Conservation (phyloP, 92 coral and sea anemone species). For the Chrysogorgia sp. region DNA sequence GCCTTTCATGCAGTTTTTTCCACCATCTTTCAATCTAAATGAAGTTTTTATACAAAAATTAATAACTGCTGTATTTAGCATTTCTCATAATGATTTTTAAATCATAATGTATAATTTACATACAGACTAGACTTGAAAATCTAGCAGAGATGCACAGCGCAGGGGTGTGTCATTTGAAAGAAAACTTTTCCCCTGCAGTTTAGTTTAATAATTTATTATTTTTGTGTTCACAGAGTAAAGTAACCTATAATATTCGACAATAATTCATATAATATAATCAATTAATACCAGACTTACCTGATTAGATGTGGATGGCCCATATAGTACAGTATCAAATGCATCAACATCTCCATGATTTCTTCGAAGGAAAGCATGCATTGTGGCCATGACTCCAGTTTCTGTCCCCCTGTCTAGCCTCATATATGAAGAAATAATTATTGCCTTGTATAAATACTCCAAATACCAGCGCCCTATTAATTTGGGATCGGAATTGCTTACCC, state of each 20-base stretch:
- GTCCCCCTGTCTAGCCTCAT: neutral
- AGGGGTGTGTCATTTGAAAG: too few species aligned
- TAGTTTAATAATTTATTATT: too few species aligned
- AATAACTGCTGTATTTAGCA: neutral
- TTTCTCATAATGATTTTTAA: neutral
- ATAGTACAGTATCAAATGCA: constrained; percentile 17
- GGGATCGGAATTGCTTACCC: constrained; percentile 5
- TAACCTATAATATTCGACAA: neutral
- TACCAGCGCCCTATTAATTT: constrained; percentile 6
- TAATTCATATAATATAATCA: neutral
- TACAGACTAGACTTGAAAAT: too few species aligned
- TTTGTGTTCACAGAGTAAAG: too few species aligned
- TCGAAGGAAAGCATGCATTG: constrained; percentile 16
- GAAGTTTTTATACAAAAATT: neutral
- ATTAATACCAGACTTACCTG: neutral
- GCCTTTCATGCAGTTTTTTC: constrained; percentile 23
- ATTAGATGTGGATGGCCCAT: constrained; percentile 21
- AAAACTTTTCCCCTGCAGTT: too few species aligned
- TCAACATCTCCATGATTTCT: constrained; percentile 6
- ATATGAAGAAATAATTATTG: neutral
- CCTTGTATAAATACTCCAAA: constrained; percentile 5
- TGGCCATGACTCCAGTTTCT: constrained; percentile 6
- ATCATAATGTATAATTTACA: neutral
- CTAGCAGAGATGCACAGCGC: too few species aligned
- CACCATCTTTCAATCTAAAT: constrained; percentile 37